Evolutionary conservation across 1,140 invertebrate species (phyloP), one percentile per base, ranked within the genome.

Genomic region (Solenopsis fugax): DNA sequence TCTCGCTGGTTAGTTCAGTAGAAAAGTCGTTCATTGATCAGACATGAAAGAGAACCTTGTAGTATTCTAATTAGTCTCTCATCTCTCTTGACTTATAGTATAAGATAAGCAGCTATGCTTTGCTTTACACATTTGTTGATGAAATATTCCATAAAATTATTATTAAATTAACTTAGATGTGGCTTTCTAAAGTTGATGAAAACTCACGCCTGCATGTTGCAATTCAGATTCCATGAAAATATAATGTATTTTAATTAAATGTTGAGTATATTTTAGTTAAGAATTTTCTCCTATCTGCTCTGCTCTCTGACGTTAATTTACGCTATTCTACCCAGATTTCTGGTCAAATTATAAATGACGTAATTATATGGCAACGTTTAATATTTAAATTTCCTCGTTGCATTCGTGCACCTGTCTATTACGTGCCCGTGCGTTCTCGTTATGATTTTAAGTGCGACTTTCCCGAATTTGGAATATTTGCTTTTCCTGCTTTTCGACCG

Each of bases 241-340:
- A n/a, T 45, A 60, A 77, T 62, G n/a, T 29, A 71, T 71, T 67
- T 81, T 54, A 67, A 80, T 80, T 71, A 56, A 71, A 50, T 50
- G 64, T 45, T 45, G 34, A 18, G n/a, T 45, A 10, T 37, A 62
- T 64, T 75, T 75, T 37, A 84, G 48, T 75, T 34, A 60, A 73
- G 24, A 41, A 73, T 60, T 84, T n/a, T 48, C 37, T 60, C 0
- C 4, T 48, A 29, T 82, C 52, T 29, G 64, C 21, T 41, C 71
- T 56, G 9, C n/a, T 16, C 24, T 21, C 58, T 37, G 18, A 80
- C 16, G 37, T 81, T 41, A 21, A 71, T 76, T 76, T 60, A 76
- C 4, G 4, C 9, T 41, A 34, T 18, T 80, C 52, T 24, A 67
- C 16, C 54, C 58, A 1, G 41, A n/a, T 18, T 34, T 50, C 29